Percentiles rank a stretch among this genome's conserved stretches.
These are phyloP conservation scores for Caenorhabditis virilis DNA, from an alignment of 2,888 invertebrate genomes.

Conservation along the genomic window DNA sequence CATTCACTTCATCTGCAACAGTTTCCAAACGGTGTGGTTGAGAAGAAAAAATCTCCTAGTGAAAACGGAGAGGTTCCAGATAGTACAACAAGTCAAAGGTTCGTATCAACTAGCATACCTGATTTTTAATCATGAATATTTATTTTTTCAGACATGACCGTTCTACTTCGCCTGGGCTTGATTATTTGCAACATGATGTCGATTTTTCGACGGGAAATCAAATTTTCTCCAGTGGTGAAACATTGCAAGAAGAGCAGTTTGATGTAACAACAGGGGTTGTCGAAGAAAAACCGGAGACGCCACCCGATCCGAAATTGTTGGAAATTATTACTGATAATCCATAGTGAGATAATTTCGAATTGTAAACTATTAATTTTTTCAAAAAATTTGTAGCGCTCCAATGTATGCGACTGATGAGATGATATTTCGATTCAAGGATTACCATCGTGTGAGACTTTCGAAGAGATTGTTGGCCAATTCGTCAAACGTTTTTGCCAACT, in stretches of 20 bases:
- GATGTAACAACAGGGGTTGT: not conserved
- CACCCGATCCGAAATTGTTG: not conserved
- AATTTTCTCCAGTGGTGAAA: too few species aligned
- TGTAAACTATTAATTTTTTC: not conserved
- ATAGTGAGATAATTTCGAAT: too few species aligned
- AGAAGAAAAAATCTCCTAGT: too few species aligned
- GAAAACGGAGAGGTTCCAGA: conserved; percentile 19
- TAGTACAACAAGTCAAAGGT: conserved; percentile 36
- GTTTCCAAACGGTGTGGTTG: not conserved
- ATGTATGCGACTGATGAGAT: not conserved
- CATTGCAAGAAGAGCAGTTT: too few species aligned
- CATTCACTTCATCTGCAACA: too few species aligned
- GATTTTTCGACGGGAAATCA: conserved; percentile 2
- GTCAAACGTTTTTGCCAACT: conserved; percentile 20
- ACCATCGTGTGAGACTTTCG: too few species aligned
- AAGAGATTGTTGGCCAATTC: conserved; percentile 14
- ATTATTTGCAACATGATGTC: not conserved
- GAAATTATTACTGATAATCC: too few species aligned
- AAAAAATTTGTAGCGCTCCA: not conserved
- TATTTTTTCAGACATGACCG: conserved; percentile 20
- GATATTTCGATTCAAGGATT: not conserved
- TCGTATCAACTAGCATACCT: not conserved
- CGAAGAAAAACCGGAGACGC: conserved; percentile 15
- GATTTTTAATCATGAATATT: not conserved
- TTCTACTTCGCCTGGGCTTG: conserved; percentile 20